phyloP scores from a whole-genome alignment of 1,140 invertebrate genomes.

The Drosophila melanogaster region Release_6_plus_ISO1_MT NT_037436.4:13792501-13793000 shows the following conservation, averaged over 20 bases:
- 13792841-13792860: conserved; percentile 41
- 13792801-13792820: conserved; percentile 2
- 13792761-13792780: conserved; percentile 71
- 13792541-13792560: conserved; percentile 2
- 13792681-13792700: conserved; percentile 26
- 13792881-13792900: conserved; percentile 21
- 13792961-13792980: conserved; percentile 28
- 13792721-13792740: conserved; percentile 21
- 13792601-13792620: conserved; percentile 22
- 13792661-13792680: conserved; percentile 22
- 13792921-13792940: not conserved
- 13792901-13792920: not conserved
- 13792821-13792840: not conserved
- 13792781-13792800: conserved; percentile 56
- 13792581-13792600: conserved; percentile 28
- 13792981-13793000: conserved; percentile 42
- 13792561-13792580: conserved; percentile 23
- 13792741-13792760: not conserved
- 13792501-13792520: conserved; percentile 15
- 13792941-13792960: conserved; percentile 3
- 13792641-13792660: conserved; percentile 13
- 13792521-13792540: conserved; percentile 3
- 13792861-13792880: conserved; percentile 37
- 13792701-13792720: conserved; percentile 19
- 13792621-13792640: conserved; percentile 47